Evolutionary conservation across 2,113 vertebrate species (phyloP).

Genomic region (Chitala chitala): DNA sequence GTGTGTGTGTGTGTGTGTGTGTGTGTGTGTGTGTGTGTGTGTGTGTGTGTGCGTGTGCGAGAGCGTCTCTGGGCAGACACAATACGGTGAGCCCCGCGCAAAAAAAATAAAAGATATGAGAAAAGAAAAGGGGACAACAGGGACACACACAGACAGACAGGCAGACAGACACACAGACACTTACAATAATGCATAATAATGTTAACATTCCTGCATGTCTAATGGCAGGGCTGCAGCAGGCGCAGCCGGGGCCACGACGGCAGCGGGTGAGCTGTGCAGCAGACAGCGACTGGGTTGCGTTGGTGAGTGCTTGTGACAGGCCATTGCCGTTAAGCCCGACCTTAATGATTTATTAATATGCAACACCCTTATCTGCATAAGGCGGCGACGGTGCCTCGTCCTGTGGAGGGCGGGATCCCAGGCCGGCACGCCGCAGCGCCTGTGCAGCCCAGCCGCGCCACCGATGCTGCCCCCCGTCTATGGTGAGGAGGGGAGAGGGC

Average conservation of each 20-base stretch:
- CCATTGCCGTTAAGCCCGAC: conserved; percentile 27
- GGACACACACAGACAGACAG: too few relatives aligned
- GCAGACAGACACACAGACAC: too few relatives aligned
- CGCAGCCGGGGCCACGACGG: neutral
- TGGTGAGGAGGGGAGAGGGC: neutral
- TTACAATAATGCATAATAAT: conserved; percentile 84
- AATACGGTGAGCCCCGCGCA: conserved; percentile 55
- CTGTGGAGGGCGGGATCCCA: neutral
- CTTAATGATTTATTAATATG: conserved; percentile 58
- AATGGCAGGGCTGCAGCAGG: conserved; percentile 56
- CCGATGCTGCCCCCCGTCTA: neutral
- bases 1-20: too few relatives aligned
- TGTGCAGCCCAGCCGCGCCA: neutral
- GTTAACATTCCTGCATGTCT: conserved; percentile 90
- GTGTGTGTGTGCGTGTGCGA: conserved; percentile 43
- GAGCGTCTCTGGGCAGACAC: conserved; percentile 63
- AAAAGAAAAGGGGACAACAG: conserved; percentile 41
- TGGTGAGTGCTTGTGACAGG: conserved; percentile 34
- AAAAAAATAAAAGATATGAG: too few relatives aligned
- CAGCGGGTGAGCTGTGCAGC: conserved; percentile 33
- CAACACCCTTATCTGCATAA: conserved; percentile 28
- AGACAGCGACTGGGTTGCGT: conserved; percentile 41
- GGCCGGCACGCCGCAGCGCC: neutral
- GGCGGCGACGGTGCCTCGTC: conserved; percentile 17
- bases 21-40: conserved; percentile 30